phyloP scores from a whole-genome alignment of 2,797 vertebrate species.

The Amazona finschi region DNA sequence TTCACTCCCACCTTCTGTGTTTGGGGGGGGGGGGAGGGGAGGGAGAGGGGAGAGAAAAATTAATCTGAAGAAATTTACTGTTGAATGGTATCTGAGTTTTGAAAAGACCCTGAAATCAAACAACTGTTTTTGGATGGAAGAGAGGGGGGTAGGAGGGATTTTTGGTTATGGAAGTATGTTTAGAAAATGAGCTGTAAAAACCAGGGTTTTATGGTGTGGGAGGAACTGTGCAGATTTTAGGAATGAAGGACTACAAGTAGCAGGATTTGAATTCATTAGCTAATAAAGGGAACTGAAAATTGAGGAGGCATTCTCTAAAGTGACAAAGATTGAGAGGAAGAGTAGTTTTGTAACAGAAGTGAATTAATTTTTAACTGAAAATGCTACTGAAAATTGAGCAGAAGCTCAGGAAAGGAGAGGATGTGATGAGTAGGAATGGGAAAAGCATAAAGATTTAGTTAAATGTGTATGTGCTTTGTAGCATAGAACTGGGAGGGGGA shows the following conservation, averaged over 20 bases:
- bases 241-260: not conserved
- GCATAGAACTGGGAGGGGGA: not conserved
- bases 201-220: not conserved
- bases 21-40: rapidly evolving
- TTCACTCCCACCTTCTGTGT: not conserved
- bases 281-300: not conserved
- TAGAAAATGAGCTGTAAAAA: not conserved
- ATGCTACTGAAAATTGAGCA: not conserved
- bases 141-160: not conserved
- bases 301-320: not conserved
- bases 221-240: not conserved
- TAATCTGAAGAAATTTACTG: not conserved
- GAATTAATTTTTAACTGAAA: not conserved
- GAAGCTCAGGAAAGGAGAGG: not conserved
- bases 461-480: not conserved
- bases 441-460: not conserved
- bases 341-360: not conserved
- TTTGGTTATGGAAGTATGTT: not conserved
- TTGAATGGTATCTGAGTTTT: not conserved
- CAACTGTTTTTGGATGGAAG: not conserved
- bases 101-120: not conserved
- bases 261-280: not conserved
- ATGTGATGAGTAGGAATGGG: not conserved
- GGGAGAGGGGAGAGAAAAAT: not conserved
- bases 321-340: not conserved